These are phyloP conservation scores for Dugesia japonica DNA, from an alignment of 2,888 invertebrate genomes.

Conservation along the genomic window DNA sequence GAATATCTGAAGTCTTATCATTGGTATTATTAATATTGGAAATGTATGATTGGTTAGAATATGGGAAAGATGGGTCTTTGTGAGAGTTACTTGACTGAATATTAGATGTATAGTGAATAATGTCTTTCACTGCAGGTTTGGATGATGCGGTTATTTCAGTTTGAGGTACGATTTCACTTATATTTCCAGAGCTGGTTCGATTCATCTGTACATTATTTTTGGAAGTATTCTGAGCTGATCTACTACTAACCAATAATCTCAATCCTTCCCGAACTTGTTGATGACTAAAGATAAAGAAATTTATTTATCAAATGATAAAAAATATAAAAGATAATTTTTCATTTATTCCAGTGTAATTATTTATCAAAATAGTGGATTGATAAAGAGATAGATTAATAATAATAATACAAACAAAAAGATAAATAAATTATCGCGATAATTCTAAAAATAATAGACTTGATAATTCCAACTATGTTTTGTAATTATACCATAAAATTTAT, in stretches of 20 bases:
- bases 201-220: not conserved
- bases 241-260: not conserved
- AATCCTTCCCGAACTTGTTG: conserved; percentile 4
- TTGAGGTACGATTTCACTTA: not conserved
- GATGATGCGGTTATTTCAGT: not conserved
- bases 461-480: too few species aligned
- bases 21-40: not conserved
- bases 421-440: too few species aligned
- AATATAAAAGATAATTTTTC: too few species aligned
- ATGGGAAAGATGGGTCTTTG: not conserved
- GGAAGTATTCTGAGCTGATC: not conserved
- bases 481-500: too few species aligned
- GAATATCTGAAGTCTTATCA: not conserved
- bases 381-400: too few species aligned
- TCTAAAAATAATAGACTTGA: too few species aligned
- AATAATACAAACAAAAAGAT: too few species aligned
- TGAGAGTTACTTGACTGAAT: not conserved
- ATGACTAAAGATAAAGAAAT: not conserved
- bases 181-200: not conserved
- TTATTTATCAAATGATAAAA: too few species aligned
- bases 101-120: not conserved
- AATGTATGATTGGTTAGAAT: not conserved
- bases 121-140: not conserved
- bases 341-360: too few species aligned
- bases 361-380: too few species aligned